These are phyloP conservation scores for Cerastis rubricosa DNA, from an alignment of 2,888 invertebrate species.

Conservation along the genomic window DNA sequence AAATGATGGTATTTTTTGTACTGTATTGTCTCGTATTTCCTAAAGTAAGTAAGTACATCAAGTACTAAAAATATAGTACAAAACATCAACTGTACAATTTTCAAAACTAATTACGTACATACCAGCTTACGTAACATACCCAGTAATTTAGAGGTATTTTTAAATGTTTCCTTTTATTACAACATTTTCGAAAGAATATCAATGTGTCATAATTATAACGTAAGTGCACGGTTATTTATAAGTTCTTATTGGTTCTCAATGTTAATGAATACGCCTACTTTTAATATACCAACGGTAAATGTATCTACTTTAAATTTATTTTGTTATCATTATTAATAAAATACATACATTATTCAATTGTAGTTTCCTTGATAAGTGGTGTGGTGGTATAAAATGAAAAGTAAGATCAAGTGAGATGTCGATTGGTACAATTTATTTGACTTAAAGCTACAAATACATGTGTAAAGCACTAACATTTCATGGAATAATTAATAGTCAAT, in stretches of 20 bases:
- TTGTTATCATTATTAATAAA: slow-evolving; percentile 71
- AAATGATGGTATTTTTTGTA: slow-evolving; percentile 57
- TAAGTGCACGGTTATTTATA: slow-evolving; percentile 62
- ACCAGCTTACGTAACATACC: slow-evolving; percentile 18
- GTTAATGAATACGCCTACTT: slow-evolving; percentile 44
- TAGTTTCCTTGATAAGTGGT: slow-evolving; percentile 33
- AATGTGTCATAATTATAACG: slow-evolving; percentile 61
- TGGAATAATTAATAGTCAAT: slow-evolving; percentile 65
- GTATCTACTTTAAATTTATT: slow-evolving; percentile 62
- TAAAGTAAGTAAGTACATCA: slow-evolving; percentile 10
- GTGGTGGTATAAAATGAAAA: slow-evolving; percentile 21
- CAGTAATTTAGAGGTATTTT: slow-evolving; percentile 15
- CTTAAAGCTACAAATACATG: slow-evolving; percentile 86
- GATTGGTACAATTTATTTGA: slow-evolving; percentile 85
- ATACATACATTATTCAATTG: slow-evolving; percentile 53
- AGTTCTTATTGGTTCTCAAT: slow-evolving; percentile 59
- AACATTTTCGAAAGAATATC: slow-evolving; percentile 45
- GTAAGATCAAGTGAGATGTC: slow-evolving; percentile 66
- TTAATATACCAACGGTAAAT: slow-evolving; percentile 54
- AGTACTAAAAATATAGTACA: slow-evolving; percentile 45
- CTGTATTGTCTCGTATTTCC: slow-evolving; percentile 29
- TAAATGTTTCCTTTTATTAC: slow-evolving; percentile 15
- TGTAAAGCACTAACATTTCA: slow-evolving; percentile 71
- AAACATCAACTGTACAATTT: slow-evolving; percentile 39
- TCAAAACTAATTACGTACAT: slow-evolving; percentile 18